Evolutionary conservation across 2,797 vertebrate genomes (phyloP), one percentile per base, ranked within the genome.

Genomic region (Tamandua tetradactyla): DNA sequence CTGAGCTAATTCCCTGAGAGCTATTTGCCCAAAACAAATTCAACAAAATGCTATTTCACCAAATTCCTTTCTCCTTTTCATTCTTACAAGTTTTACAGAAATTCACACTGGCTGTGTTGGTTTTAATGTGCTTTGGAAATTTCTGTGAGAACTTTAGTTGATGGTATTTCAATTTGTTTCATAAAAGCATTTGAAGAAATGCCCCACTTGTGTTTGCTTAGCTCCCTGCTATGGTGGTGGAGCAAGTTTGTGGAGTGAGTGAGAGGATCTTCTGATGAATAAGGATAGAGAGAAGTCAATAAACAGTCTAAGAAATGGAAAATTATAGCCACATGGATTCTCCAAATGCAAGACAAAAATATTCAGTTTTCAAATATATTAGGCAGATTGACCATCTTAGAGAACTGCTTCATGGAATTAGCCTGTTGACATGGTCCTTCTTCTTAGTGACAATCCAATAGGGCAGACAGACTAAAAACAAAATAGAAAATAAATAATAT

Each of bases 1-100:
- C 78, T 59, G 72, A 89, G 20, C 32, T 68, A 49, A 17, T 94
- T 91, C 44, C n/a, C 52, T 30, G 13, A 32, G 42, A 92, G 47
- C 10, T 81, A 83, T 85, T 78, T 82, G 22, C 44, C 52, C 61
- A 92, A 89, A 93, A 40, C 8, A 85, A 81, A 85, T 86, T 78
- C 52, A 59, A 57, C 13, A 59, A 81, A 93, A 89, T 57, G 11
- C 11, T 59, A n/a, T 0, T 79, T 42, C 69, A 69, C 25, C 7
- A 3, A 69, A 40, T 74, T 71, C 17, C 47, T 88, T 40, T 92
- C 69, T 68, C 82, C 52, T 91, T 87, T 72, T 75, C 49, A 81
- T 49, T 83, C 90, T 92, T 91, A 74, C 25, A 57, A 81, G 35
- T 25, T 92, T 61, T 68, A 8, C 5, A 64, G 61, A 37, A 42